phyloP scores from a whole-genome alignment of 1,140 invertebrate genomes.

The Philaenus spumarius region DNA sequence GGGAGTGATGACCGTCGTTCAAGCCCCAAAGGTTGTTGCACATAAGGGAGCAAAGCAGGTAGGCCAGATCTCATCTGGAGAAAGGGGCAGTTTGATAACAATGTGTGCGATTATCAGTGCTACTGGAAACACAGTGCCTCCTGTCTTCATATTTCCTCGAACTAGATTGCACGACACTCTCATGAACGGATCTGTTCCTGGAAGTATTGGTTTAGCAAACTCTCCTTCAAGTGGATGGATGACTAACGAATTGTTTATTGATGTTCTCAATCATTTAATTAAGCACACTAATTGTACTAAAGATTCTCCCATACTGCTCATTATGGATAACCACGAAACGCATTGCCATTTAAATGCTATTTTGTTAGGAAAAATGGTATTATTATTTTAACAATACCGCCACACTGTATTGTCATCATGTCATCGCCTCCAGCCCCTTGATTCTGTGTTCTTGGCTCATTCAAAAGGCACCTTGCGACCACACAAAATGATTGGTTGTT shows the following conservation, averaged over 20 bases:
- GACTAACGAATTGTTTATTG: conserved; percentile 25
- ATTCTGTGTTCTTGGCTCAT: conserved; percentile 32
- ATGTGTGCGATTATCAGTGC: conserved; percentile 36
- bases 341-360: conserved; percentile 33
- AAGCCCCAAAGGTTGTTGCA: conserved; percentile 28
- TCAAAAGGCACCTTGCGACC: neutral
- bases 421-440: conserved; percentile 32
- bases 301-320: conserved; percentile 35
- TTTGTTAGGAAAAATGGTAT: conserved; percentile 22
- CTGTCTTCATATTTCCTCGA: conserved; percentile 40
- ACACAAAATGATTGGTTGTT: neutral
- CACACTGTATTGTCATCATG: conserved; percentile 33
- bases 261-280: conserved; percentile 25
- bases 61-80: conserved; percentile 29
- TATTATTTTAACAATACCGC: conserved; percentile 31
- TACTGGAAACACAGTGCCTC: conserved; percentile 37
- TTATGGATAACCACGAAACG: conserved; percentile 36
- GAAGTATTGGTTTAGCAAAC: conserved; percentile 27
- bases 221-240: conserved; percentile 37
- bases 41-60: conserved; percentile 35
- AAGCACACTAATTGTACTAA: conserved; percentile 23
- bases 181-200: conserved; percentile 21
- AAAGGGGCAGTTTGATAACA: conserved; percentile 34
- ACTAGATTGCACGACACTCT: conserved; percentile 28
- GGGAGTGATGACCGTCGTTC: conserved; percentile 29